Base-by-base conservation (phyloP, 2,888 invertebrate genomes). In the Drosophila heteroneura region DNA sequence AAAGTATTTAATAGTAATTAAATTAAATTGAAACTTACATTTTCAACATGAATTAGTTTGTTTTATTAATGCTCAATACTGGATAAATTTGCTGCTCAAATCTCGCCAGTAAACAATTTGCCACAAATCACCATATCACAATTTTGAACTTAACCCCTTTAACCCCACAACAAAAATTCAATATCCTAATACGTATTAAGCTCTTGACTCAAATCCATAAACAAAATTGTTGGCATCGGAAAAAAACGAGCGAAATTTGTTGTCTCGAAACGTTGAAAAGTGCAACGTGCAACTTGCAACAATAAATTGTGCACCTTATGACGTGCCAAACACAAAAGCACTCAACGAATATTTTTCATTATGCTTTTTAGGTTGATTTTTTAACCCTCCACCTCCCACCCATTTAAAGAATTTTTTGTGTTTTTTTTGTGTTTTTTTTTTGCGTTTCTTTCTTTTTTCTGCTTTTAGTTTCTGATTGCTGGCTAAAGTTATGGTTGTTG, bases 301-400 rank as follows among this genome's bases (percentile, higher is more conserved):
- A 65, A 80, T 80, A 76, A 80, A 80, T 76, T 80, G 68, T 76
- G 67, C 84, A 86, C 82, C 82, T 83, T 85, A 81, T 75, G 76
- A 78, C 57, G 79, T 57, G 63, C 61, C 58, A 79, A 56, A 77
- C 52, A 72, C 57, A 81, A 79, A 81, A 82, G 70, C 82, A 70
- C 76, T 79, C 81, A 62, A 69, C 80, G 56, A 76, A 76, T 73
- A 79, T 79, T 82, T 78, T 85, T 88, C 76, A 85, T 85, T 85
- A 83, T 69, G 28, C 59, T 65, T 47, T 64, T 61, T 44, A 30
- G 53, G 41, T 44, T 62, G 57, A 65, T 66, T 44, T 44, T 65
- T 53, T 33, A 28, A 22, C 28, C 47, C 19, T 39, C 19, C 28
- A 44, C 47, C 41, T 51, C 59, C n/a, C 41, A 12, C n/a, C 22